Conservation (phyloP, 2,113 vertebrate genomes). For the Rhabdomys dilectus region DNA sequence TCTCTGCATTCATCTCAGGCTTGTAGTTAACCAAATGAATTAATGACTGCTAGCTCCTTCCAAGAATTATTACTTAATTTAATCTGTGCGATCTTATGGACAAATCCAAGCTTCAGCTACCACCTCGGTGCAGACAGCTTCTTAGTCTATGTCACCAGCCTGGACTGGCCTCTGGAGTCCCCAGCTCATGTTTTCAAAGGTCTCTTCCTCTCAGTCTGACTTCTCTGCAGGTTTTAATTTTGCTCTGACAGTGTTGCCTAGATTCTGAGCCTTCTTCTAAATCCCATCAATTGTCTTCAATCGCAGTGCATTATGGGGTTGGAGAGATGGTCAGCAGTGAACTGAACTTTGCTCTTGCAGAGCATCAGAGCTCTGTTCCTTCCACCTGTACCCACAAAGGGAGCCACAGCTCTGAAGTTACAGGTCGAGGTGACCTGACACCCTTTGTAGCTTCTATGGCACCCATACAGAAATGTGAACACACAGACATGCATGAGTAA, state of each 20-base stretch:
- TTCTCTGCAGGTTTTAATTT: neutral
- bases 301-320: neutral
- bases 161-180: conserved; percentile 9
- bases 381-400: too few species aligned
- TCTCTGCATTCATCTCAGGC: conserved; percentile 67
- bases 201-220: neutral
- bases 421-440: too few species aligned
- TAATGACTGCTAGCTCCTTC: conserved; percentile 63
- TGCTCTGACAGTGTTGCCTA: neutral
- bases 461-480: neutral
- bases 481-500: neutral
- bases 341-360: too few species aligned
- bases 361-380: neutral
- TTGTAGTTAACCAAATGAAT: conserved; percentile 78
- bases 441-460: too few species aligned
- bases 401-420: neutral
- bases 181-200: conserved; percentile 11
- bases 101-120: conserved; percentile 60
- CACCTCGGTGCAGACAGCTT: conserved; percentile 30
- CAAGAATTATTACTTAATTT: conserved; percentile 80
- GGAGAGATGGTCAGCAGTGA: neutral
- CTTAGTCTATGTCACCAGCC: conserved; percentile 29
- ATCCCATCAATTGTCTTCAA: neutral
- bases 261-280: neutral
- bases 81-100: conserved; percentile 75